Evolutionary conservation across 2,113 vertebrate genomes (phyloP).

Genomic region (Sporophila hypoxantha): DNA sequence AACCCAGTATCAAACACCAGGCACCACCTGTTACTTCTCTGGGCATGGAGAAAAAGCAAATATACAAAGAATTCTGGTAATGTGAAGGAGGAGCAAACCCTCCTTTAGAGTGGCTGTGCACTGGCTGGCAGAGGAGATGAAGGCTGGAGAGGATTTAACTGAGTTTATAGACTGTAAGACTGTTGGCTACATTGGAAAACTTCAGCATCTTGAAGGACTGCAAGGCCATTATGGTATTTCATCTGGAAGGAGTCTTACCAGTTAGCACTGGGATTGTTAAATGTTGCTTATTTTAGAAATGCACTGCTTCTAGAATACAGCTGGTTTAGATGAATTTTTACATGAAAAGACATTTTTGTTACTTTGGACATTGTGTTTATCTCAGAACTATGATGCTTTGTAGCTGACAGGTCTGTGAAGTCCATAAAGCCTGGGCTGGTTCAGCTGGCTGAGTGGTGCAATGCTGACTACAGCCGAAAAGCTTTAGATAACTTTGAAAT

Average conservation of each 20-base stretch:
- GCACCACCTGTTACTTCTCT: constrained; percentile 38
- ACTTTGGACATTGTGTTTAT: not conserved
- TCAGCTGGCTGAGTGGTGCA: not conserved
- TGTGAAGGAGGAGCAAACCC: not conserved
- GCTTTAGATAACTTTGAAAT: not conserved
- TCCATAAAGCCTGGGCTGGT: not conserved
- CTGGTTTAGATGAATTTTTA: not conserved
- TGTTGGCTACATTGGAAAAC: not conserved
- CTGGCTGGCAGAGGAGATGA: not conserved
- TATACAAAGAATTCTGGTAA: constrained; percentile 7
- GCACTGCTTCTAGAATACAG: not conserved
- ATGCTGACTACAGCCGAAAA: not conserved
- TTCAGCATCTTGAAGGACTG: not conserved
- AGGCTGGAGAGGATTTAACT: not conserved
- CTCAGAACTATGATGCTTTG: not conserved
- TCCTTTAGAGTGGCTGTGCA: not conserved
- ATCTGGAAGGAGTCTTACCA: not conserved
- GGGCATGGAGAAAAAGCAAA: not conserved
- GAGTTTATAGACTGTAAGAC: not conserved
- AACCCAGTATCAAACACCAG: constrained; percentile 23
- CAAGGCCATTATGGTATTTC: not conserved
- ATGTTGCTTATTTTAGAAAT: not conserved
- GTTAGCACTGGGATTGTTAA: not conserved
- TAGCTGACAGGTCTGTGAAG: not conserved
- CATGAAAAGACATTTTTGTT: not conserved